phyloP scores from a whole-genome alignment of 1,140 invertebrate genomes.

The Calephelis nemesis region DNA sequence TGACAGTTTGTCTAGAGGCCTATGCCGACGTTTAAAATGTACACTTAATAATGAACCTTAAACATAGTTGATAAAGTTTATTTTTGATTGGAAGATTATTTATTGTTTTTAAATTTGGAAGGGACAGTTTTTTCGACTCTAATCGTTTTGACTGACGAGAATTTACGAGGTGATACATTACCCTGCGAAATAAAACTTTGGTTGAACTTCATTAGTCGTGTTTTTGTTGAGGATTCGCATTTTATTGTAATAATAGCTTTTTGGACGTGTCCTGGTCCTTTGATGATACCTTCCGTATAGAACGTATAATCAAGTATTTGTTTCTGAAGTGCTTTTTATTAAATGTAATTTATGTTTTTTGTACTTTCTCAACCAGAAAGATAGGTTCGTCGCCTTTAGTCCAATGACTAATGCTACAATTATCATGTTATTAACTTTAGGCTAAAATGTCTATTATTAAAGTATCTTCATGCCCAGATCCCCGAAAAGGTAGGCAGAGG shows the following conservation, averaged over 20 bases:
- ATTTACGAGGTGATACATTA: conserved; percentile 75
- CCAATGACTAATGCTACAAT: no score
- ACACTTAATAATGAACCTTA: conserved; percentile 24
- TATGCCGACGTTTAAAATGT: conserved; percentile 12
- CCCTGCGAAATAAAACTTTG: conserved; percentile 65
- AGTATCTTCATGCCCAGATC: no score
- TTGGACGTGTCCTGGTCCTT: conserved; percentile 39
- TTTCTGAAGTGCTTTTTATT: conserved; percentile 17
- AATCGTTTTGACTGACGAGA: conserved; percentile 73
- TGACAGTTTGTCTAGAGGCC: conserved; percentile 48
- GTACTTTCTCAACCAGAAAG: no score
- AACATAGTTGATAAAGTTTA: conserved; percentile 12
- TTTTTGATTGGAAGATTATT: conserved; percentile 24
- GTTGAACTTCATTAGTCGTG: conserved; percentile 67
- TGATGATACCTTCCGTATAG: conserved; percentile 64
- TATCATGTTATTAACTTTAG: no score
- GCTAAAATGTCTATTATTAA: no score
- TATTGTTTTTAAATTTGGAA: conserved; percentile 46
- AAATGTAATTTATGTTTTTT: conserved; percentile 5
- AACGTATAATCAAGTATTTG: conserved; percentile 28
- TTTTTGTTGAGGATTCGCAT: conserved; percentile 54
- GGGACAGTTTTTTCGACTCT: conserved; percentile 60
- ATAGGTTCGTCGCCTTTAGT: no score
- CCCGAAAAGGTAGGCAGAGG: no score
- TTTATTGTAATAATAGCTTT: conserved; percentile 55